These are phyloP conservation scores for Heliconius cydno DNA, from an alignment of 2,888 invertebrate species.

Conservation along the genomic window DNA sequence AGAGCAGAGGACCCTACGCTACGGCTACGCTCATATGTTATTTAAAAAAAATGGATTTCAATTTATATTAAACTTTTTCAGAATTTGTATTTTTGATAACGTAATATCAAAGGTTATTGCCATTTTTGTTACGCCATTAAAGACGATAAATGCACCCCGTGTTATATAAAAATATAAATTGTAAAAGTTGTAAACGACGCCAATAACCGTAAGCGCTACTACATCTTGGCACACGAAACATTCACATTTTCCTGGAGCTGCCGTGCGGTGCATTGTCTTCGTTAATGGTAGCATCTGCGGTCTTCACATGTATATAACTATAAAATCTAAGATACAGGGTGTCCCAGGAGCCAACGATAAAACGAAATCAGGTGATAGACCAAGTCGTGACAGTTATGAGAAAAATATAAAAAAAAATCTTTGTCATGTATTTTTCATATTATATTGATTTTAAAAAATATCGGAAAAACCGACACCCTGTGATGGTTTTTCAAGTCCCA, in stretches of 20 bases:
- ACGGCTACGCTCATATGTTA: not conserved
- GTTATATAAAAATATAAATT: not conserved
- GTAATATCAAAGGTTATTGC: not conserved
- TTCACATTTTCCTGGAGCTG: slow-evolving; percentile 28
- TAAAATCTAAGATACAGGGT: no score
- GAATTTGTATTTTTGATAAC: not conserved
- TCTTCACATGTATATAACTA: not conserved
- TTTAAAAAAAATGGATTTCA: not conserved
- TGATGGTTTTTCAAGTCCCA: no score
- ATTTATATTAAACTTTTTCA: no score
- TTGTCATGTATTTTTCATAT: no score
- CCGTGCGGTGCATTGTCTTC: slow-evolving; percentile 20
- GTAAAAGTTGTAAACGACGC: slow-evolving; percentile 20
- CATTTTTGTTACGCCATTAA: not conserved
- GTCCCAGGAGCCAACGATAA: no score
- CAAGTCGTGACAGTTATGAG: no score
- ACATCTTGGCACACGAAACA: slow-evolving; percentile 24
- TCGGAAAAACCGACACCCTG: no score
- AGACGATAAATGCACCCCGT: not conserved
- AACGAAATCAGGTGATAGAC: no score
- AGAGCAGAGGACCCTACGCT: not conserved
- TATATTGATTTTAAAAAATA: no score
- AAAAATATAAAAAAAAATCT: no score
- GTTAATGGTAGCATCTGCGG: slow-evolving; percentile 21
- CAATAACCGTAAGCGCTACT: slow-evolving; percentile 21